Base-by-base conservation (phyloP, 2,113 vertebrate genomes). In the Capreolus pygargus region DNA sequence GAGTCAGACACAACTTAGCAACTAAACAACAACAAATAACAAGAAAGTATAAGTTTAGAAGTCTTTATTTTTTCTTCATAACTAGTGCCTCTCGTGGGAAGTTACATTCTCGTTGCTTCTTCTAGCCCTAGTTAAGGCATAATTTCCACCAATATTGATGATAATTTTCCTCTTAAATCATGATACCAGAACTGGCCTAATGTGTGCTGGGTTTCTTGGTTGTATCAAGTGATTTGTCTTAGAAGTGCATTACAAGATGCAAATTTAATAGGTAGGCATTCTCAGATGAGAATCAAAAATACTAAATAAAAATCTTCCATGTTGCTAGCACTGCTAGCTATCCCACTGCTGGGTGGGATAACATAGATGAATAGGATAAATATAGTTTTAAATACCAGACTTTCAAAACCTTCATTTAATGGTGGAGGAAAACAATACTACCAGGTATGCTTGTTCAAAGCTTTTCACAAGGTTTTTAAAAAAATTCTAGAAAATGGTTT, bases 331-430 rank as follows among this genome's bases (percentile, higher is more conserved):
- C 9, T 21, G 47, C n/a, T 79, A 50, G 47, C 47, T 50, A 50
- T 50, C 47, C 47, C 30, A 30, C 16, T 30, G 47, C 39, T 79
- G 21, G 15, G 11, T 57, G 27, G 33, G 9, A 50, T 1, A 16
- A 17, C 39, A 87, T 30, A 30, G 50, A 45, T 33, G 15, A 58
- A 30, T 28, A 78, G 33, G 50, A 30, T n/a, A 87, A 57, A 55
- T 54, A 43, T 21, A 60, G 21, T 83, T 78, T 96, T 43, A 87
- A 91, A 55, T n/a, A 33, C 16, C 36, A 83, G 82, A 43, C 55
- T 91, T 83, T 52, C 33, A 36, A 89, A 92, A 45, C 6, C 50
- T 93, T 61, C 57, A 30, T 47, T 89, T 90, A 89, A 30, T 81
- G 67, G 27, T n/a, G 3, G 14, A 67, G 28, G 39, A 52, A 79